Base-by-base conservation (phyloP, 2,888 invertebrate species). In the Orchesellides sinensis region DNA sequence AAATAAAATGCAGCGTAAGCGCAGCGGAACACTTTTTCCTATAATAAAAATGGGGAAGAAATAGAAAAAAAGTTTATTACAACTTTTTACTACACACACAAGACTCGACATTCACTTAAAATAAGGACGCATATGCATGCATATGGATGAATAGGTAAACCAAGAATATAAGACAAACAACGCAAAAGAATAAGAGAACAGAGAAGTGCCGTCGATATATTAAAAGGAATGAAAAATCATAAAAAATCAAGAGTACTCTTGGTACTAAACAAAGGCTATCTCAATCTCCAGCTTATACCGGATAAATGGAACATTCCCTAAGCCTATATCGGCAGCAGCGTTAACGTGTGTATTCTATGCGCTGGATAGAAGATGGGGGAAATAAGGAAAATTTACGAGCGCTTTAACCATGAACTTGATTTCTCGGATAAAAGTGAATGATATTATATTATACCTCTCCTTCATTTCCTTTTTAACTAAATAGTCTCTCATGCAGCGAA, bases 381-480 rank as follows among this genome's bases (percentile, higher is more conserved):
- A 69, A 61, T 61, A 52, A 69, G 61, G 35, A 69, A 77, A 78
- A 78, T 69, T 78, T 78, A 78, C 69, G 78, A 78, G 35, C 59
- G n/a, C 69, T 78, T 78, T 78, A 78, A 69, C 78, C 78, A 78
- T 78, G 69, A 78, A 78, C 78, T 78, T 78, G 78, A 78, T 78
- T 78, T 78, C 61, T 69, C 78, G 78, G 78, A 78, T 78, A 69
- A 66, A 77, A 77, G 59, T 69, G 35, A 32, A 23, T n/a, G n/a
- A n/a, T n/a, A n/a, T n/a, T n/a, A 40, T 40, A 40, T 40, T 12
- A 45, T 72, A 35, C 72, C 45, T 69, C 32, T 32, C 5, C 32
- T 32, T n/a, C 10, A 47, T 47, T 63, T 40, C 40, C 19, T 40
- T 21, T 40, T 5, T n/a, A n/a, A n/a, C n/a, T n/a, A n/a, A n/a